Percentiles rank a stretch among this genome's conserved stretches.
Evolutionary conservation across 2,113 vertebrate genomes (phyloP).

Genomic region (Rhinolophus sinicus): DNA sequence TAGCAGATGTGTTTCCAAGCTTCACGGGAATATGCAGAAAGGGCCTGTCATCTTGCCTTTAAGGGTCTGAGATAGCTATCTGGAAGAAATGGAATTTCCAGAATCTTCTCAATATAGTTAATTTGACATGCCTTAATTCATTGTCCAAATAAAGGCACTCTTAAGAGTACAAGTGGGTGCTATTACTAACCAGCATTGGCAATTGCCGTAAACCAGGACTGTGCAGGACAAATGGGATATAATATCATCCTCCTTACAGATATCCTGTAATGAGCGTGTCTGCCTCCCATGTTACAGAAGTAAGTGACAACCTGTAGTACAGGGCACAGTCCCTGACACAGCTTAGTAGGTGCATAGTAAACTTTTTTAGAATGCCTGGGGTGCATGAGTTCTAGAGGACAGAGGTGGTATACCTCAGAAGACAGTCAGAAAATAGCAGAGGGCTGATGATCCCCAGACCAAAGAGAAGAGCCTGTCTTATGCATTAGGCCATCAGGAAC

Average conservation of each 20-base stretch:
- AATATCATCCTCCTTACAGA: rapidly evolving
- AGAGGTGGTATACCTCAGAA: background rate
- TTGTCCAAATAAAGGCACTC: background rate
- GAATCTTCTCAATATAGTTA: background rate
- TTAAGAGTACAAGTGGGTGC: background rate
- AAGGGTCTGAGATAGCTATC: background rate
- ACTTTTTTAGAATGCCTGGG: background rate
- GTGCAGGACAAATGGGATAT: background rate
- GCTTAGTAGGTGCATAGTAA: background rate
- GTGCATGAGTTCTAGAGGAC: background rate
- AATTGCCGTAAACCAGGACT: background rate
- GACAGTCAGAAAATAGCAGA: background rate
- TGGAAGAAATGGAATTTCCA: background rate
- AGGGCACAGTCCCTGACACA: background rate
- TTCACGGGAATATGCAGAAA: background rate
- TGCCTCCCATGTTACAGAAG: background rate
- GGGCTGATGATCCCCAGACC: background rate
- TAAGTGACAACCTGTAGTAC: background rate
- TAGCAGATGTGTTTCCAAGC: background rate
- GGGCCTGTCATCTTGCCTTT: background rate
- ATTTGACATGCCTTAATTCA: background rate
- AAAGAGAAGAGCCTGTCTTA: background rate
- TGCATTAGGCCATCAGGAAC: too few relatives aligned
- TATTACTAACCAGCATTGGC: background rate
- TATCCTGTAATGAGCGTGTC: background rate